phyloP scores from a whole-genome alignment of 2,113 vertebrate species.

The Ctenomys sociabilis region DNA sequence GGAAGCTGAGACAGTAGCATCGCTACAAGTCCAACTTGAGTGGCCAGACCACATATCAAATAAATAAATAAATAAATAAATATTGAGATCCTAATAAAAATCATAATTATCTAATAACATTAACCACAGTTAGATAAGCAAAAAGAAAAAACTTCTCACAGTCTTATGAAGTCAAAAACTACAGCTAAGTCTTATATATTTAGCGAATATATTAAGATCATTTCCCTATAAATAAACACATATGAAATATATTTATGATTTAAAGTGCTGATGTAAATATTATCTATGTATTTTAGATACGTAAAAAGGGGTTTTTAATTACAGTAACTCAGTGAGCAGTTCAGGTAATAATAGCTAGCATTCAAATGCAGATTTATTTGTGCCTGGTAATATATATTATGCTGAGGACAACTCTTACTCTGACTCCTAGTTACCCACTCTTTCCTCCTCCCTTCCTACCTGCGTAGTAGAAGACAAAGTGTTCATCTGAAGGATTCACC shows the following conservation, averaged over 20 bases:
- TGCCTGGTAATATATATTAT: not conserved
- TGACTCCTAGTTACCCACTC: not conserved
- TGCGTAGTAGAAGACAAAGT: not conserved
- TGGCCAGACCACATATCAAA: no score
- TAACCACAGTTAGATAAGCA: not conserved
- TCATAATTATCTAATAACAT: not conserved
- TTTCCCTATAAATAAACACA: not conserved
- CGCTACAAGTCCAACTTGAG: no score
- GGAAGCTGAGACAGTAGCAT: no score
- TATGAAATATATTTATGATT: not conserved
- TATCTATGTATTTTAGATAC: not conserved
- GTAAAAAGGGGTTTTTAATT: not conserved
- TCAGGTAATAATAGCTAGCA: not conserved
- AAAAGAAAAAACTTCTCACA: not conserved
- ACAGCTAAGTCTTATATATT: not conserved
- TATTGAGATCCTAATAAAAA: not conserved
- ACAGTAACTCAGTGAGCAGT: not conserved
- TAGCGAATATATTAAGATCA: not conserved
- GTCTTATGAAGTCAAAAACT: not conserved
- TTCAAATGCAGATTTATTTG: not conserved
- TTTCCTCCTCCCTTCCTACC: not conserved
- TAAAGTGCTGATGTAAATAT: not conserved
- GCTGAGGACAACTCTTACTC: not conserved
- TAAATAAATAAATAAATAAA: no score
- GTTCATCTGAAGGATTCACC: not conserved